phyloP scores from a whole-genome alignment of 2,113 vertebrate genomes.

The Naja naja region DNA sequence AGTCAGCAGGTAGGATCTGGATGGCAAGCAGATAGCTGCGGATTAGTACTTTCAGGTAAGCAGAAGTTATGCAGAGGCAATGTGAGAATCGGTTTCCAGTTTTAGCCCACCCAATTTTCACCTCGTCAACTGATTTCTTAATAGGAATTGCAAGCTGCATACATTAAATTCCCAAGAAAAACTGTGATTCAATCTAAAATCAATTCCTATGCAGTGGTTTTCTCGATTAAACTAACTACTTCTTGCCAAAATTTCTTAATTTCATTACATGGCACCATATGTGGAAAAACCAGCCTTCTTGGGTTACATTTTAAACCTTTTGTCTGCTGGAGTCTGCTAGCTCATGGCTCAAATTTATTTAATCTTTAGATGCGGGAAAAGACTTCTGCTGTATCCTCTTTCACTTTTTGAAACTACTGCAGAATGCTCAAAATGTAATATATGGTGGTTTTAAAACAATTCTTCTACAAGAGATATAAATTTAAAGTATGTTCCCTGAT shows the following conservation, averaged over 20 bases:
- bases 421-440: not conserved
- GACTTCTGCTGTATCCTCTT: not conserved
- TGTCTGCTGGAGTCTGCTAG: not conserved
- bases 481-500: not conserved
- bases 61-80: not conserved
- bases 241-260: conserved; percentile 18
- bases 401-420: not conserved
- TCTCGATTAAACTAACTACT: not conserved
- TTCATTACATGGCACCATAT: conserved; percentile 3
- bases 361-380: not conserved
- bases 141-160: not conserved
- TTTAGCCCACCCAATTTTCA: not conserved
- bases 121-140: not conserved
- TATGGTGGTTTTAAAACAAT: not conserved
- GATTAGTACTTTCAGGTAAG: not conserved
- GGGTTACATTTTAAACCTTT: conserved; percentile 5
- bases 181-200: not conserved
- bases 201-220: not conserved
- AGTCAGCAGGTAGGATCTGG: not conserved
- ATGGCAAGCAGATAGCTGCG: not conserved
- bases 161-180: not conserved
- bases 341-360: not conserved
- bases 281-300: conserved; percentile 6
- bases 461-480: not conserved
- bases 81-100: not conserved